These are phyloP conservation scores for Gibbula magus DNA, from an alignment of 2,888 invertebrate species.

Conservation along the genomic window DNA sequence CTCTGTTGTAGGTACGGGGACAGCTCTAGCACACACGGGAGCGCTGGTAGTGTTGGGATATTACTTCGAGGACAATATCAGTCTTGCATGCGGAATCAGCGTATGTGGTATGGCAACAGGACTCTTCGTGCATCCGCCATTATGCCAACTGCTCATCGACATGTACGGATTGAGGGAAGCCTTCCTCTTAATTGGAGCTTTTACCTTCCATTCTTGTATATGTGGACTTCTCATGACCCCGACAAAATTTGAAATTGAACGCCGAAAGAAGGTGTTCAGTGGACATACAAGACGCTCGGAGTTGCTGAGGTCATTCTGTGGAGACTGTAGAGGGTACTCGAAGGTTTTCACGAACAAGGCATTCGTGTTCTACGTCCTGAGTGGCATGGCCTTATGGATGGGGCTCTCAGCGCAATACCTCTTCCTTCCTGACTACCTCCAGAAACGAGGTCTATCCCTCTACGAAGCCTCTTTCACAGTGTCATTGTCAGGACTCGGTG, in stretches of 20 bases:
- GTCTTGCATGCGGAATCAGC: not conserved
- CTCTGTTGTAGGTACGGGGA: not conserved
- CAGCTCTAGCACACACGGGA: not conserved
- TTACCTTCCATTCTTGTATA: not conserved
- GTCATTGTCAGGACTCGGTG: not conserved
- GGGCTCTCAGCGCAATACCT: not conserved
- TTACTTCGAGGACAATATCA: not conserved
- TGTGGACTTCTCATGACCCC: conserved; percentile 13
- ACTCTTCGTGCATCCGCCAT: not conserved
- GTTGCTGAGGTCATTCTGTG: not conserved
- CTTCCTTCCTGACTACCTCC: conserved; percentile 14
- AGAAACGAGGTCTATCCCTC: not conserved
- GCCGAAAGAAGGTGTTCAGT: not conserved
- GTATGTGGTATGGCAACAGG: not conserved
- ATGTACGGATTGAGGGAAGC: not conserved
- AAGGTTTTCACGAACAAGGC: not conserved
- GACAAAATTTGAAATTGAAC: not conserved
- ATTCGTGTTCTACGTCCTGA: not conserved
- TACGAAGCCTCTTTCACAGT: not conserved
- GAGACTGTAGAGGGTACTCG: not conserved
- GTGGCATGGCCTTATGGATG: not conserved
- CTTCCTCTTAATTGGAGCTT: not conserved
- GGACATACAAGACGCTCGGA: not conserved
- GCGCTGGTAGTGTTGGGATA: not conserved
- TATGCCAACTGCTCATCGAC: not conserved